Conservation (phyloP, 1,140 invertebrate genomes). For the Hyles vespertilio region DNA sequence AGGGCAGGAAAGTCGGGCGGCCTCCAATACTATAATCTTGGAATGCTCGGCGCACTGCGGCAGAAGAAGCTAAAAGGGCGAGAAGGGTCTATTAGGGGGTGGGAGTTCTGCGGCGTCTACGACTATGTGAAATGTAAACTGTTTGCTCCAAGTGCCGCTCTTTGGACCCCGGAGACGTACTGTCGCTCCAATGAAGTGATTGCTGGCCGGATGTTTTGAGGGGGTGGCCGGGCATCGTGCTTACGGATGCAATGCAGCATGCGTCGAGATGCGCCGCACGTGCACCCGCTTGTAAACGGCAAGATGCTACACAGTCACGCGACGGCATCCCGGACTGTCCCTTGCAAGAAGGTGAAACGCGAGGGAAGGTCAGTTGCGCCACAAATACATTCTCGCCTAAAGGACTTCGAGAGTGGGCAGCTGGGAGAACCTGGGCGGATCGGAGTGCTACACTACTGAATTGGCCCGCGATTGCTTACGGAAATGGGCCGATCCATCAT, state of each 20-base stretch:
- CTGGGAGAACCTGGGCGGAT: slow-evolving; percentile 17
- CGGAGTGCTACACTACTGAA: too few relatives aligned
- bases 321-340: slow-evolving; percentile 20
- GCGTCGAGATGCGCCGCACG: slow-evolving; percentile 20
- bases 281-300: slow-evolving; percentile 15
- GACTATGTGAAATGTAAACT: slow-evolving; percentile 22
- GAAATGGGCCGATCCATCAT: too few relatives aligned
- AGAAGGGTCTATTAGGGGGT: slow-evolving; percentile 15
- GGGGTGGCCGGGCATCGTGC: slow-evolving; percentile 16
- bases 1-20: not conserved
- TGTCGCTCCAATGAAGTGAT: slow-evolving; percentile 14
- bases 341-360: slow-evolving; percentile 9
- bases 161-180: slow-evolving; percentile 30
- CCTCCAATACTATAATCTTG: slow-evolving; percentile 1
- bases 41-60: slow-evolving; percentile 5
- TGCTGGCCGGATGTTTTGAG: slow-evolving; percentile 25
- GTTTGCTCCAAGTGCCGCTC: slow-evolving; percentile 29
- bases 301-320: slow-evolving; percentile 8
- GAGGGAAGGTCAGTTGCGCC: not conserved
- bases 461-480: too few relatives aligned
- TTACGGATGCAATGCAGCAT: slow-evolving; percentile 11
- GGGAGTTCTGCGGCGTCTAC: slow-evolving; percentile 15
- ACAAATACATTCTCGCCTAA: too few relatives aligned
- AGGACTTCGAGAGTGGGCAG: slow-evolving; percentile 1
- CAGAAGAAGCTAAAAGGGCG: slow-evolving; percentile 3